phyloP scores from a whole-genome alignment of 2,888 invertebrate species.

The Gasteruption jaculator region DNA sequence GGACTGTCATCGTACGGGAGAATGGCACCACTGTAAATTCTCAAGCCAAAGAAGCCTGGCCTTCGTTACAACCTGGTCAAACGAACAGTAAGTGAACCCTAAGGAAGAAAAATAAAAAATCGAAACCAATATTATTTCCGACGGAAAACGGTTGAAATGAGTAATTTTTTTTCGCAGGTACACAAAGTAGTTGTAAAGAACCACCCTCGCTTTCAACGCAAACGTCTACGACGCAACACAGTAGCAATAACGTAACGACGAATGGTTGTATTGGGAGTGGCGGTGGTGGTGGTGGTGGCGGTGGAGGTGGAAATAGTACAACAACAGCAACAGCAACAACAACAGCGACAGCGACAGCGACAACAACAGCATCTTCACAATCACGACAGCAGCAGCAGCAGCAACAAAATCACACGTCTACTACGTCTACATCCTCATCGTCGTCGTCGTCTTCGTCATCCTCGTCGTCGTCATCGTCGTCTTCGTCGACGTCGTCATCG shows the following conservation, averaged over 20 bases:
- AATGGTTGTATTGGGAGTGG: no score
- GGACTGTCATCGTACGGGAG: slow-evolving; percentile 44
- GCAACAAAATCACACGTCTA: slow-evolving; percentile 25
- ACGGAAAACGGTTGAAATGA: neutral
- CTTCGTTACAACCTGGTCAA: slow-evolving; percentile 53
- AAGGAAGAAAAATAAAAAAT: neutral
- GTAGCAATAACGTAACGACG: slow-evolving; percentile 25
- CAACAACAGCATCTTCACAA: slow-evolving; percentile 25
- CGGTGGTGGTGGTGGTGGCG: slow-evolving; percentile 8
- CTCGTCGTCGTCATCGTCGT: no score
- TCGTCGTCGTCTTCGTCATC: no score
- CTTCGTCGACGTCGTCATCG: no score
- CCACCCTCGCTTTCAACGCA: slow-evolving; percentile 39
- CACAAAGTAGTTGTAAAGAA: slow-evolving; percentile 44
- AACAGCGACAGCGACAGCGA: slow-evolving; percentile 23
- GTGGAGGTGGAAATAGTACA: slow-evolving; percentile 34
- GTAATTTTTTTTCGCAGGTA: slow-evolving; percentile 26
- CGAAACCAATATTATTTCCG: neutral
- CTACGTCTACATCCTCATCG: no score
- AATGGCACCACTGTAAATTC: slow-evolving; percentile 44
- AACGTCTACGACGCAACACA: slow-evolving; percentile 32
- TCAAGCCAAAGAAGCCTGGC: slow-evolving; percentile 70
- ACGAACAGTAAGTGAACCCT: slow-evolving; percentile 42
- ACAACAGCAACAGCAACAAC: slow-evolving; percentile 30
- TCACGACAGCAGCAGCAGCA: slow-evolving; percentile 27